A percentile compares a stretch with the other conserved stretches of the same genome.
These are phyloP conservation scores for Toxotes chatareus DNA, from an alignment of 2,113 vertebrate genomes.

Conservation along the genomic window DNA sequence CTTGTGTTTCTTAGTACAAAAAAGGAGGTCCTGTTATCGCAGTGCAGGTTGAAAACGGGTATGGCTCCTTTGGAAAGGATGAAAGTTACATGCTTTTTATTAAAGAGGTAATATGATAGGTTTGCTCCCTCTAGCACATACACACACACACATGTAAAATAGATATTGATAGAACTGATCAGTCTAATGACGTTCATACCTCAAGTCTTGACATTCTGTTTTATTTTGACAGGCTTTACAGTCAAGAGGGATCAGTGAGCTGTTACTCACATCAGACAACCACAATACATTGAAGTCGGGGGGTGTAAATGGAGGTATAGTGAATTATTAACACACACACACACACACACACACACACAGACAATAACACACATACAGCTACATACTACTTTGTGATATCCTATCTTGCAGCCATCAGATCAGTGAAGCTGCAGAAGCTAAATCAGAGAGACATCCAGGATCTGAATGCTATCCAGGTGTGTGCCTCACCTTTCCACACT, in stretches of 20 bases:
- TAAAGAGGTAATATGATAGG: conserved; percentile 85
- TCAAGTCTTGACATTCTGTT: conserved; percentile 3
- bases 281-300: conserved; percentile 83
- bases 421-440: conserved; percentile 92
- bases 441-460: conserved; percentile 82
- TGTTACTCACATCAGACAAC: conserved; percentile 90
- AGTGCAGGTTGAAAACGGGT: conserved; percentile 94
- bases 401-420: conserved; percentile 81
- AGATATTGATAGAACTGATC: not conserved
- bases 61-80: conserved; percentile 92
- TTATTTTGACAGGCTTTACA: conserved; percentile 85
- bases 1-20: conserved; percentile 86
- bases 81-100: conserved; percentile 89
- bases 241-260: conserved; percentile 89
- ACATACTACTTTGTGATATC: not conserved
- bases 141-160: not conserved
- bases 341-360: conserved; percentile 5
- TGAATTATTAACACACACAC: conserved; percentile 1
- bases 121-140: not conserved
- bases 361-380: not conserved
- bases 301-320: conserved; percentile 88
- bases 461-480: conserved; percentile 86
- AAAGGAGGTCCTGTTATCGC: conserved; percentile 95
- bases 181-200: not conserved
- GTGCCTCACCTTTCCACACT: not conserved